phyloP scores from a whole-genome alignment of 2,888 invertebrate genomes.

The Stenchaetothrips biformis region DNA sequence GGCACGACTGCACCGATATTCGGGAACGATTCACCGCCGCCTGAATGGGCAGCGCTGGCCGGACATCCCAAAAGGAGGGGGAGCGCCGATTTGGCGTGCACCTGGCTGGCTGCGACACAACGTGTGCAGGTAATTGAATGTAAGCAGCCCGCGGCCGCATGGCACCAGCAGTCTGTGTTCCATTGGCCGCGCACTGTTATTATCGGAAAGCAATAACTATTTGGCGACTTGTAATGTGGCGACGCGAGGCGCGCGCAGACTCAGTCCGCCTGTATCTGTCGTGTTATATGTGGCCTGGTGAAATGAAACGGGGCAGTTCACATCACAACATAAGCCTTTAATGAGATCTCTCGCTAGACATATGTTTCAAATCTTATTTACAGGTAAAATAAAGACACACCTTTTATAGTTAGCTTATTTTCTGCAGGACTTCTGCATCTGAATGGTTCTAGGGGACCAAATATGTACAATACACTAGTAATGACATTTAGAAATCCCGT shows the following conservation, averaged over 20 bases:
- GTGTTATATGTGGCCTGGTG: not conserved
- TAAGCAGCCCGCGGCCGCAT: slow-evolving; percentile 9
- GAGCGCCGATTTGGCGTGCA: no score
- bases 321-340: slow-evolving; percentile 22
- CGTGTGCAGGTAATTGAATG: slow-evolving; percentile 16
- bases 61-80: no score
- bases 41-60: no score
- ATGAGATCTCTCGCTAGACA: slow-evolving; percentile 13
- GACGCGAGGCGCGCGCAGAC: not conserved
- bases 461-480: not conserved
- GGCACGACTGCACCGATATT: no score
- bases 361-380: slow-evolving; percentile 8
- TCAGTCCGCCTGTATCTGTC: not conserved
- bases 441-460: not conserved
- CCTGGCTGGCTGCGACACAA: not conserved
- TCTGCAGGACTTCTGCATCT: not conserved
- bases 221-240: not conserved
- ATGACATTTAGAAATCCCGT: not conserved
- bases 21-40: no score
- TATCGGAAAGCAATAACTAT: slow-evolving; percentile 20
- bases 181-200: not conserved
- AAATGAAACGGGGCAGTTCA: not conserved
- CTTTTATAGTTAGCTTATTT: not conserved
- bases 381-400: slow-evolving; percentile 6
- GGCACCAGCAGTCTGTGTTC: not conserved